Conservation (phyloP, 53 echinoderm and acorn worm species). For the Echinarachnius parma region DNA sequence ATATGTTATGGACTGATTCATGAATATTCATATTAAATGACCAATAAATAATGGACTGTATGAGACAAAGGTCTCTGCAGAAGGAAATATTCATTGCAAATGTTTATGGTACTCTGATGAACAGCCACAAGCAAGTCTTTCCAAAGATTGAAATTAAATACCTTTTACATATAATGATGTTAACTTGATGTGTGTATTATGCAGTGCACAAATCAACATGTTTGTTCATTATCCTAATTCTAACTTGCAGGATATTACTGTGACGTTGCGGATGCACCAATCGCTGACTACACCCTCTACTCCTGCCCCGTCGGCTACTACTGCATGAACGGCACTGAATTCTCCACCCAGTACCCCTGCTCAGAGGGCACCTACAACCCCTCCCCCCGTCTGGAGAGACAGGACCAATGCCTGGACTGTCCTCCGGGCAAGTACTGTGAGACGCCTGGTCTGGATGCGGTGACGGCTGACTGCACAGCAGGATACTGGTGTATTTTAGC, state of each 20-base stretch:
- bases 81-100: too few species aligned
- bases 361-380: slow-evolving; percentile 77
- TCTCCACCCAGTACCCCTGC: slow-evolving; percentile 77
- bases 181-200: too few species aligned
- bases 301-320: slow-evolving; percentile 76
- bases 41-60: too few species aligned
- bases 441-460: slow-evolving; percentile 54
- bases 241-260: slow-evolving; percentile 79
- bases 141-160: too few species aligned
- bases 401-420: slow-evolving; percentile 73
- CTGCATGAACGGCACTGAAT: slow-evolving; percentile 90
- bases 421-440: slow-evolving; percentile 88
- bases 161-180: too few species aligned
- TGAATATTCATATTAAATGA: too few species aligned
- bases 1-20: too few species aligned
- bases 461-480: slow-evolving; percentile 68
- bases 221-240: not conserved
- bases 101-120: too few species aligned
- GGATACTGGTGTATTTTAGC: slow-evolving; percentile 87
- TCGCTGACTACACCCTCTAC: slow-evolving; percentile 78
- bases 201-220: too few species aligned
- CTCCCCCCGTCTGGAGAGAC: slow-evolving; percentile 56
- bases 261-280: slow-evolving; percentile 79
- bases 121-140: too few species aligned
- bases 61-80: too few species aligned